phyloP scores from a whole-genome alignment of 2,797 vertebrate genomes.

The Ptychadena robeensis region DNA sequence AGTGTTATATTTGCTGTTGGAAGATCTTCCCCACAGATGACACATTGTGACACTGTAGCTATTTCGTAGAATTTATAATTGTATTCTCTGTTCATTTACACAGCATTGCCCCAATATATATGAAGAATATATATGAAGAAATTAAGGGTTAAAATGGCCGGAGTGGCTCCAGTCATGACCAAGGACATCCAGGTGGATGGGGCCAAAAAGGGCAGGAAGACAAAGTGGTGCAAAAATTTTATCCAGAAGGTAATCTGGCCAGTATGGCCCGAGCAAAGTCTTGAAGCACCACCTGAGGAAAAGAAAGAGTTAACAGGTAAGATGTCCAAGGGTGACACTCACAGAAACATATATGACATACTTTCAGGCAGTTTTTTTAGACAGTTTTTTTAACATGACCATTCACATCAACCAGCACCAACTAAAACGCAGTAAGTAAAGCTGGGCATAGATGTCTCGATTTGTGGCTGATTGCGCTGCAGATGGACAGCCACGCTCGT shows the following conservation, averaged over 20 bases:
- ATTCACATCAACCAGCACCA: too few species aligned
- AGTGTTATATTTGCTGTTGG: too few species aligned
- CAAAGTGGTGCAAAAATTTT: neutral
- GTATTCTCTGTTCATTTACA: neutral
- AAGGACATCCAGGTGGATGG: neutral
- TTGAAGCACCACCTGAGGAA: neutral
- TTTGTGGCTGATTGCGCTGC: too few species aligned
- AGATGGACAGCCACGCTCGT: too few species aligned
- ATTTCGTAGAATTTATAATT: neutral
- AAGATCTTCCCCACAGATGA: neutral
- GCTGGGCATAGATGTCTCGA: too few species aligned
- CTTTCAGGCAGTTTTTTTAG: too few species aligned
- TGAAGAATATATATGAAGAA: slow-evolving; percentile 49
- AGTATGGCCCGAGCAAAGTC: neutral
- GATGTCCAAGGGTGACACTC: too few species aligned
- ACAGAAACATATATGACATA: too few species aligned
- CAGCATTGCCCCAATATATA: neutral
- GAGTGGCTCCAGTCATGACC: neutral
- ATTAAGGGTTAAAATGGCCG: slow-evolving; percentile 27
- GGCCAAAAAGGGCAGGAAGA: neutral
- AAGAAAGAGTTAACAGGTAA: slow-evolving; percentile 44
- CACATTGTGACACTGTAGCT: neutral
- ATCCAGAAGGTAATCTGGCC: neutral
- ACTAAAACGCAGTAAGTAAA: too few species aligned
- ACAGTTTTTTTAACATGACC: too few species aligned